A percentile compares a stretch with the other conserved stretches of the same genome.
These are phyloP conservation scores for Entosphenus tridentatus DNA, from an alignment of 2,113 vertebrate genomes.

Conservation along the genomic window DNA sequence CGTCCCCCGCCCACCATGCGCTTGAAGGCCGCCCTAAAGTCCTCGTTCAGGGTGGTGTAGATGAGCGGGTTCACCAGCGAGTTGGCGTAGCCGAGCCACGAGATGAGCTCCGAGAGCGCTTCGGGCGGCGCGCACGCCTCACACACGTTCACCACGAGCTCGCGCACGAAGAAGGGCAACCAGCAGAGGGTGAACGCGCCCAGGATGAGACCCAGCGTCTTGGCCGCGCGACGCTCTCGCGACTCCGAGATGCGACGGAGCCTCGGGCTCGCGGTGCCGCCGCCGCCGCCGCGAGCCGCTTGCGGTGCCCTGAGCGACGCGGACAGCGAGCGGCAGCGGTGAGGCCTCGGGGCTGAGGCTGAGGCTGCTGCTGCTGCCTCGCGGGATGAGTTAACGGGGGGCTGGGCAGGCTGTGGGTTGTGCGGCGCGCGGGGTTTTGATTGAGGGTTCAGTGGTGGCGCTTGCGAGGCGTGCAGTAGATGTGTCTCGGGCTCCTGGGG, in stretches of 20 bases:
- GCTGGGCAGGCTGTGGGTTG: too few species aligned
- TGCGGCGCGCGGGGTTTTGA: too few species aligned
- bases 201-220: constrained; percentile 95
- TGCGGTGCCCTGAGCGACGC: too few species aligned
- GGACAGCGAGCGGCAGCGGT: too few species aligned
- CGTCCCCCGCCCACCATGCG: too few species aligned
- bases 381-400: too few species aligned
- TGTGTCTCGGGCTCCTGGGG: too few species aligned
- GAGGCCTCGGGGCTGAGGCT: too few species aligned
- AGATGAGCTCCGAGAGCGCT: constrained; percentile 40
- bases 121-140: constrained; percentile 9
- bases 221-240: constrained; percentile 82
- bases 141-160: constrained; percentile 44
- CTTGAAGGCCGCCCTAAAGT: constrained; percentile 52
- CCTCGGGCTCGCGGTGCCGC: constrained; percentile 13
- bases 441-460: too few species aligned
- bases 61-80: constrained; percentile 88
- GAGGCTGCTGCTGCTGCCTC: too few species aligned
- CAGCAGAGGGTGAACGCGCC: constrained; percentile 82
- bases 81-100: constrained; percentile 85
- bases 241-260: constrained; percentile 19
- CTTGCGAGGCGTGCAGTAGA: too few species aligned
- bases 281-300: too few species aligned
- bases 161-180: constrained; percentile 88
- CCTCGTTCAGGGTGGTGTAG: constrained; percentile 59